Base-by-base conservation (phyloP, 2,797 vertebrate genomes). In the Pipistrellus pygmaeus region DNA sequence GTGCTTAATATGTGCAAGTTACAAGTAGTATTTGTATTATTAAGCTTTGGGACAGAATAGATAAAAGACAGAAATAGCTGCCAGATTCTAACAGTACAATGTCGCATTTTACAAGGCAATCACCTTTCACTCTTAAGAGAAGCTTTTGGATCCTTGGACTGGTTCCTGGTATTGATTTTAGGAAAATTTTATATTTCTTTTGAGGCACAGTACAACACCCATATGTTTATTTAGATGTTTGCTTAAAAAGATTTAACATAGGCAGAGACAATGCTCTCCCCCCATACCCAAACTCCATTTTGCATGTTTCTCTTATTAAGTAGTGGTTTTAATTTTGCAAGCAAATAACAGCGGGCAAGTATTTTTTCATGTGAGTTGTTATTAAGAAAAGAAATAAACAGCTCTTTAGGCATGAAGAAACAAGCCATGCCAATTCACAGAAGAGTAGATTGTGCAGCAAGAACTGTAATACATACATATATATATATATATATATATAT, bases 301-400 rank as follows among this genome's bases (percentile, higher is more conserved):
- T 91, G 73, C 38, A 71, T 73, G 53, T 89, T 86, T 75, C 35
- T 15, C 14, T 96, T 94, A n/a, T 80, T 83, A 35, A 94, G 46
- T 80, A 92, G 85, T 87, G 35, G 35, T 93, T 93, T 92, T 62
- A 10, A 3, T 55, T 97, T 92, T 93, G 85, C 18, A 69, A 89
- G 62, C 46, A 89, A 89, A 9, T 77, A 84, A 91, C 75, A 97
- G 66, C 76, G 96, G 91, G 93, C 35, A 85, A 91, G 27, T 64
- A 48, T 64, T 95, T 95, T 73, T 69, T 76, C 85, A 85, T 10
- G n/a, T 69, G 64, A 85, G 77, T 85, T 87, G 76, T 75, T 96
- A 89, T 85, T 57, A n/a, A 32, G 57, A 66, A 83, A 69, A 72
- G 30, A 81, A 83, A 66, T 32, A 71, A 82, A 60, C 30, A 91